Percentiles rank a stretch among this genome's conserved stretches.
phyloP scores from a whole-genome alignment of 2,797 vertebrate species.

The Novumbra hubbsi region DNA sequence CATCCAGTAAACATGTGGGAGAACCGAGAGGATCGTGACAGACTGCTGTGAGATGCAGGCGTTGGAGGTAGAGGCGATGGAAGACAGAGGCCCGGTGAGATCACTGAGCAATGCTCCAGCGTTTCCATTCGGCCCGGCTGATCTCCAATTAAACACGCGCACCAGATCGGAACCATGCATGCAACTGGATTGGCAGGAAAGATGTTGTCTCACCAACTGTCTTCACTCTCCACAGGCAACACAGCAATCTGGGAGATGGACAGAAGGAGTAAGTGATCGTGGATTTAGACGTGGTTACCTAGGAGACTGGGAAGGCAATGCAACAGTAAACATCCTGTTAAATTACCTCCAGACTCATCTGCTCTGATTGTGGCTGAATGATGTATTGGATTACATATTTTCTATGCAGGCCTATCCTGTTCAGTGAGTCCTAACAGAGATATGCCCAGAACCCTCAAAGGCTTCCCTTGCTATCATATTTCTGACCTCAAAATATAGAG shows the following conservation, averaged over 20 bases:
- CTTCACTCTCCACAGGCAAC: slow-evolving; percentile 38
- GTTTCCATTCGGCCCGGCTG: slow-evolving; percentile 58
- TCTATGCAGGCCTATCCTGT: slow-evolving; percentile 40
- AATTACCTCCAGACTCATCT: slow-evolving; percentile 47
- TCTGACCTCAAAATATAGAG: slow-evolving; percentile 54
- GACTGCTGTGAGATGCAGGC: slow-evolving; percentile 60
- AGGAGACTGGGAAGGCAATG: slow-evolving; percentile 43
- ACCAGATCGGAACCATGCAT: slow-evolving; percentile 48
- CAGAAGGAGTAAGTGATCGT: slow-evolving; percentile 51
- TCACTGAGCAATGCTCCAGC: slow-evolving; percentile 62
- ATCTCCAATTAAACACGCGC: slow-evolving; percentile 67
- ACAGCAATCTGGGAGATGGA: slow-evolving; percentile 19
- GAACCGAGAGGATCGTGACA: slow-evolving; percentile 57
- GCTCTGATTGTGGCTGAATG: slow-evolving; percentile 52
- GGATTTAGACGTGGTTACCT: slow-evolving; percentile 53
- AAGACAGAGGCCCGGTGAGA: slow-evolving; percentile 57
- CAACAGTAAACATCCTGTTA: slow-evolving; percentile 45
- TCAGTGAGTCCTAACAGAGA: slow-evolving; percentile 46
- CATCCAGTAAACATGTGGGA: slow-evolving; percentile 56
- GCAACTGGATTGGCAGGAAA: slow-evolving; percentile 55
- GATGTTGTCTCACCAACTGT: slow-evolving; percentile 58
- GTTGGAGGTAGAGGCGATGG: slow-evolving; percentile 58
- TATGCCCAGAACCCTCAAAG: slow-evolving; percentile 51
- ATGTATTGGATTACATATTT: slow-evolving; percentile 48
- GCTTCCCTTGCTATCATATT: slow-evolving; percentile 61